These are phyloP conservation scores for Karalla daura DNA, from an alignment of 2,797 vertebrate species.

Conservation along the genomic window DNA sequence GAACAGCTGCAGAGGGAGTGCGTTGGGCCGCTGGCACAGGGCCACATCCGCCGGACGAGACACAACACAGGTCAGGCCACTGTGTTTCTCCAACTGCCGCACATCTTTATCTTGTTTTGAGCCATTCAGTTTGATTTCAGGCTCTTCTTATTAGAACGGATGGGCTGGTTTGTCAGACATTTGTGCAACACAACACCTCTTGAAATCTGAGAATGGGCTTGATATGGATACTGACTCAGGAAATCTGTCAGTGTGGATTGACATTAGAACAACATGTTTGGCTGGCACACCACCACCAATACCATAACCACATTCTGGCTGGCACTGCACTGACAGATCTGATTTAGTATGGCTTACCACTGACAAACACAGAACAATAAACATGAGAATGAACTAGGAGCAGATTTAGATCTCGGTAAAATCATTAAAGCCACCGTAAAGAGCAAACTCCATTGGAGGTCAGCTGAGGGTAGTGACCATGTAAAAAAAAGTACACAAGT, in stretches of 20 bases:
- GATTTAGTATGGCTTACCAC: conserved; percentile 66
- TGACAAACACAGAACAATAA: conserved; percentile 67
- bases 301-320: conserved; percentile 60
- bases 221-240: conserved; percentile 25
- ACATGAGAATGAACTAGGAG: conserved; percentile 60
- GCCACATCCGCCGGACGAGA: conserved; percentile 12
- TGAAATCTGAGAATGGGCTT: conserved; percentile 5
- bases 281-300: conserved; percentile 53
- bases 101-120: conserved; percentile 33
- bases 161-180: conserved; percentile 11
- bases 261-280: conserved; percentile 58
- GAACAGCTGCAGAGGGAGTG: conserved; percentile 30
- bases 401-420: conserved; percentile 47
- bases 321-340: conserved; percentile 65
- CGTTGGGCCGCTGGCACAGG: not conserved
- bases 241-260: conserved; percentile 44
- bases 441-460: conserved; percentile 42
- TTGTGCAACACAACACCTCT: conserved; percentile 19
- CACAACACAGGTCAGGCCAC: conserved; percentile 9
- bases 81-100: conserved; percentile 6
- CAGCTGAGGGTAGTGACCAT: conserved; percentile 29
- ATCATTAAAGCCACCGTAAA: conserved; percentile 59
- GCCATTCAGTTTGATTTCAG: conserved; percentile 16
- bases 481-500: conserved; percentile 29
- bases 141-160: not conserved